These are phyloP conservation scores for Elgaria multicarinata DNA, from an alignment of 2,113 vertebrate species.

Conservation along the genomic window DNA sequence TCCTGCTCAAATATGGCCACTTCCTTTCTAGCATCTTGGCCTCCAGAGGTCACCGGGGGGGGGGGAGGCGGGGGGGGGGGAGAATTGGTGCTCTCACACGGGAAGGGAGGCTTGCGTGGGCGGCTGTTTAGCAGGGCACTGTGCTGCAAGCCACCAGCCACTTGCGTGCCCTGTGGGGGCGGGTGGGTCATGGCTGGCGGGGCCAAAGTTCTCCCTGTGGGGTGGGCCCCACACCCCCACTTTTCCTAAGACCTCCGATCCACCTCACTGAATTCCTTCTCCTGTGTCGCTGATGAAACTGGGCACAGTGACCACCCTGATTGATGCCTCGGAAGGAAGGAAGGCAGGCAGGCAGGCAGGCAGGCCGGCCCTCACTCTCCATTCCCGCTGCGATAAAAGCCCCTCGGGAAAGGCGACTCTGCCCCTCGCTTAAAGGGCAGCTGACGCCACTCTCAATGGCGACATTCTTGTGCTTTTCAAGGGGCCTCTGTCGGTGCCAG, in stretches of 20 bases:
- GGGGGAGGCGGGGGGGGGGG: not conserved
- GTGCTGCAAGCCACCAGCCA: not conserved
- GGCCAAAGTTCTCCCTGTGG: not conserved
- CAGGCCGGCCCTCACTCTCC: no score
- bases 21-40: not conserved
- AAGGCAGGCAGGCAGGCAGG: no score
- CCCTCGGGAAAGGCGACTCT: not conserved
- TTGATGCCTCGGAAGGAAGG: not conserved
- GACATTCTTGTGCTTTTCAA: slow-evolving; percentile 32
- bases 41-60: not conserved
- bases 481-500: slow-evolving; percentile 24
- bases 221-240: not conserved
- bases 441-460: slow-evolving; percentile 26
- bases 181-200: not conserved
- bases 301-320: no score
- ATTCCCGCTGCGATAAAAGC: not conserved
- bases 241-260: not conserved
- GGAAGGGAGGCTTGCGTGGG: no score
- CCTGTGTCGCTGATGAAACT: not conserved
- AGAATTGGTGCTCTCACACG: not conserved
- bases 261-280: not conserved
- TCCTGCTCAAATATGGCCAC: not conserved
- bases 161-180: no score
- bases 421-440: slow-evolving; percentile 7
- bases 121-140: no score